These are phyloP conservation scores for Ageneiosus marmoratus DNA, from an alignment of 2,113 vertebrate genomes.

Conservation along the genomic window DNA sequence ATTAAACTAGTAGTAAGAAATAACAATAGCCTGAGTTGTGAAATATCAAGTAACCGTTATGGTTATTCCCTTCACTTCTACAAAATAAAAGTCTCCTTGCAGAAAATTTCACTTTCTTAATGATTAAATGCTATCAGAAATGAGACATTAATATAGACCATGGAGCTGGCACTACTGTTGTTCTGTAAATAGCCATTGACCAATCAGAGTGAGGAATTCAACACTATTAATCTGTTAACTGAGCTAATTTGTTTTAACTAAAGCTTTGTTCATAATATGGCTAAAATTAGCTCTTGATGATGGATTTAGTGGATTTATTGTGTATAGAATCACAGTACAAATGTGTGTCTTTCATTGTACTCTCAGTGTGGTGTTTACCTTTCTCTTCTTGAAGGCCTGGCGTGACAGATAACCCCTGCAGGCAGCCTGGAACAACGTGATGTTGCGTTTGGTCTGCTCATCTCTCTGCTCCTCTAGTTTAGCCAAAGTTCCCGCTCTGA, in stretches of 20 bases:
- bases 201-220: background rate
- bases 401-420: constrained; percentile 92
- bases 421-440: constrained; percentile 88
- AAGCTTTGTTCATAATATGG: background rate
- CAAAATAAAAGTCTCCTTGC: background rate
- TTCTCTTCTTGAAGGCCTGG: constrained; percentile 95
- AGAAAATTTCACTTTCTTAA: background rate
- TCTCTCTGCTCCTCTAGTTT: constrained; percentile 93
- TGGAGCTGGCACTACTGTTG: background rate
- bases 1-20: background rate
- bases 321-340: background rate
- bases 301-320: background rate
- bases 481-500: constrained; percentile 88
- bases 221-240: background rate
- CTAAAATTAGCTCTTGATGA: background rate
- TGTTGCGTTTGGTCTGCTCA: constrained; percentile 87
- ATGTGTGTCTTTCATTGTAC: background rate
- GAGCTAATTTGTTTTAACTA: background rate
- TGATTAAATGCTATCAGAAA: background rate
- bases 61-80: background rate
- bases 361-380: constrained; percentile 72
- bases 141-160: background rate
- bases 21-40: background rate
- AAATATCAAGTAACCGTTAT: background rate
- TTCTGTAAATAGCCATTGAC: background rate